Percentiles rank a stretch among this genome's conserved stretches.
These are phyloP conservation scores for Climacteris rufus DNA, from an alignment of 2,113 vertebrate genomes.

Conservation along the genomic window DNA sequence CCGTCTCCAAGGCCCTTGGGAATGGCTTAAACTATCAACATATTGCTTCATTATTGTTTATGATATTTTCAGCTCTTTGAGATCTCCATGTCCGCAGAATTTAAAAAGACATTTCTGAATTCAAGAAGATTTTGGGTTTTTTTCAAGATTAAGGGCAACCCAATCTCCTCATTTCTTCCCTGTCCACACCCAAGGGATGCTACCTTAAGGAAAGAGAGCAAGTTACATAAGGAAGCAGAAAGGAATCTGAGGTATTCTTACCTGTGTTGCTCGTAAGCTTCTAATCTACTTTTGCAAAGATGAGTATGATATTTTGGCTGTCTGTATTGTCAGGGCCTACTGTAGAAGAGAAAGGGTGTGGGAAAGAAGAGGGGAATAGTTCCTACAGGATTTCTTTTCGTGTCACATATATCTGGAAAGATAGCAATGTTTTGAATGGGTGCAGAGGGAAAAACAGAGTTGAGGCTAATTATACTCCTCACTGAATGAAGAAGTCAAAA, in stretches of 20 bases:
- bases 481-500: not conserved
- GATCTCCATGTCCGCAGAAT: not conserved
- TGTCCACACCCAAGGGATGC: not conserved
- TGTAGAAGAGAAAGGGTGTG: not conserved
- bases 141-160: not conserved
- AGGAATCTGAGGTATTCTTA: not conserved
- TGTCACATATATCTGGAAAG: not conserved
- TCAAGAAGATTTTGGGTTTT: not conserved
- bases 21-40: not conserved
- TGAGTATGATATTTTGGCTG: rapidly evolving
- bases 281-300: not conserved
- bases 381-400: not conserved
- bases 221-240: not conserved
- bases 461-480: not conserved
- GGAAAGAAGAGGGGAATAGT: rapidly evolving
- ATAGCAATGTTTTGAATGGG: not conserved
- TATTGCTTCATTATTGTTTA: not conserved
- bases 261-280: not conserved
- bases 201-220: not conserved
- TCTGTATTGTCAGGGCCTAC: not conserved
- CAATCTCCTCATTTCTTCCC: not conserved
- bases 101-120: not conserved
- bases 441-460: not conserved
- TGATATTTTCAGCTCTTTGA: not conserved
- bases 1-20: not conserved